These are phyloP conservation scores for Macrophya alboannulata DNA, from an alignment of 2,888 invertebrate species.

Conservation along the genomic window DNA sequence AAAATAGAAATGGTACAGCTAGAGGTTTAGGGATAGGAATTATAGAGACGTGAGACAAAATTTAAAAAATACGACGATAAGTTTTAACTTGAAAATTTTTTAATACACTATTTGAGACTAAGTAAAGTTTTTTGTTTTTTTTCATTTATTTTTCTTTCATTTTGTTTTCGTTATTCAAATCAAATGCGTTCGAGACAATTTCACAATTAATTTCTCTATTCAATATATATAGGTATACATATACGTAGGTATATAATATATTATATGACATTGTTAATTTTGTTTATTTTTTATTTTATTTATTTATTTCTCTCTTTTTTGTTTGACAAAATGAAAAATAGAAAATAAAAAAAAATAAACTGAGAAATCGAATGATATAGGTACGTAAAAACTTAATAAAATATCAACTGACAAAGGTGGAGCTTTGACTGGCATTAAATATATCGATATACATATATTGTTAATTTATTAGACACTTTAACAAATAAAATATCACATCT, in stretches of 20 bases:
- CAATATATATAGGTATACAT: background rate
- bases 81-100: constrained; percentile 56
- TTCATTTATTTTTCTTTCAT: background rate
- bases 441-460: constrained; percentile 55
- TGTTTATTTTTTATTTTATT: background rate
- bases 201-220: constrained; percentile 9
- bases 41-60: background rate
- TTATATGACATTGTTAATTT: constrained; percentile 17
- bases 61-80: constrained; percentile 13
- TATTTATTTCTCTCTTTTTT: no score
- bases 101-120: constrained; percentile 68
- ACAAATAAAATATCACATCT: constrained; percentile 52
- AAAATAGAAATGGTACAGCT: background rate
- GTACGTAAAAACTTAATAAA: constrained; percentile 69
- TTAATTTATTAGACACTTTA: constrained; percentile 53
- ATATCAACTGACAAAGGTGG: constrained; percentile 73
- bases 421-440: constrained; percentile 67
- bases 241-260: background rate
- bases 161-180: background rate
- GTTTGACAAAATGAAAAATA: background rate
- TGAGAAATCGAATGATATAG: background rate
- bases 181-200: background rate
- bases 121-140: constrained; percentile 62
- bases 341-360: constrained; percentile 30
- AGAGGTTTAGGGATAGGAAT: background rate